Conservation (phyloP, 2,888 invertebrate species). For the Cantharis nigra region DNA sequence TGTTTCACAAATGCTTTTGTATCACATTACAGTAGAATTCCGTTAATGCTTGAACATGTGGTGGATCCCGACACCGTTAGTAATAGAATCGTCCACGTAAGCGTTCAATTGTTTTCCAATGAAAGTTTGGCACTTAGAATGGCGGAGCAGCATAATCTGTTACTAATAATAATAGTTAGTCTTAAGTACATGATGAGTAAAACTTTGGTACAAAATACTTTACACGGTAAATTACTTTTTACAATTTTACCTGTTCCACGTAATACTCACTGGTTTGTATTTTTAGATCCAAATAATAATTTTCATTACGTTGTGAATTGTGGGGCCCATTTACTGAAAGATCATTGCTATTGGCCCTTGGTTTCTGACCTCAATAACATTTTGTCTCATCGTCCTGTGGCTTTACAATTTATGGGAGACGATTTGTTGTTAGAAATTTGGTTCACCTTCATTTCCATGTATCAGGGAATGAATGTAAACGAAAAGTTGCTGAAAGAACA, state of each 20-base stretch:
- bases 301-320: conserved; percentile 93
- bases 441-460: conserved; percentile 92
- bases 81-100: conserved; percentile 96
- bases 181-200: conserved; percentile 92
- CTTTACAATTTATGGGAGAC: conserved; percentile 86
- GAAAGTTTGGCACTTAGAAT: conserved; percentile 88
- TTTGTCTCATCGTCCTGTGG: conserved; percentile 89
- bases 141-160: conserved; percentile 85
- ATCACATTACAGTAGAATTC: conserved; percentile 93
- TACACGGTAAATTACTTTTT: conserved; percentile 69
- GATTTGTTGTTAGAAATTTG: conserved; percentile 91
- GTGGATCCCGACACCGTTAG: conserved; percentile 89
- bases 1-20: conserved; percentile 93
- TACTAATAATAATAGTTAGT: conserved; percentile 92
- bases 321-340: conserved; percentile 89
- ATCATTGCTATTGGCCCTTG: conserved; percentile 98
- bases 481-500: conserved; percentile 87
- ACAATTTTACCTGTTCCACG: conserved; percentile 16
- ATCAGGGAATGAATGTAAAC: conserved; percentile 99
- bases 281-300: conserved; percentile 73
- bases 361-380: conserved; percentile 97
- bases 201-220: conserved; percentile 83
- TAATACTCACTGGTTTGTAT: neutral
- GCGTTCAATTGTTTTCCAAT: conserved; percentile 95
- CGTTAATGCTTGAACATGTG: conserved; percentile 85